Evolutionary conservation across 2,888 invertebrate genomes (phyloP).

Genomic region (Dorcus parallelipipedus): DNA sequence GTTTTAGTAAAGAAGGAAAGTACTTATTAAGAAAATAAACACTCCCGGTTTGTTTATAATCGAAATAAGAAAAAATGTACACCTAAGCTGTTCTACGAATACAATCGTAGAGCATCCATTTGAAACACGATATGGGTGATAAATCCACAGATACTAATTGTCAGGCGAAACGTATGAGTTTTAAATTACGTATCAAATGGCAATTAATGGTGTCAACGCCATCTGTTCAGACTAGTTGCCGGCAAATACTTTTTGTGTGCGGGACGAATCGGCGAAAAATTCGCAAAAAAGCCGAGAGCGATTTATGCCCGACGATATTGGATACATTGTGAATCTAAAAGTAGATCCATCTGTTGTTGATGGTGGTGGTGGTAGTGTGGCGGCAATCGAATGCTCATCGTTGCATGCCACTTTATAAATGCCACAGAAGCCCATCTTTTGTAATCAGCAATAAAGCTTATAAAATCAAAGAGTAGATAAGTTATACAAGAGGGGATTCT

Average conservation of each 20-base stretch:
- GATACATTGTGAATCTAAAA: slow-evolving; percentile 12
- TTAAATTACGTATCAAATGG: background rate
- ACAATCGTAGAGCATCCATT: background rate
- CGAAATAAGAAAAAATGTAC: too few species aligned
- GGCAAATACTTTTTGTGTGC: background rate
- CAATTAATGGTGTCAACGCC: background rate
- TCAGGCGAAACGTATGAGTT: background rate
- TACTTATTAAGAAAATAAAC: too few species aligned
- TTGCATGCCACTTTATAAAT: slow-evolving; percentile 12
- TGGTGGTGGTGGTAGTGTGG: background rate
- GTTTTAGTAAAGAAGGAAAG: too few species aligned
- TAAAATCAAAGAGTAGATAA: too few species aligned
- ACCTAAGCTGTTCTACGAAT: too few species aligned
- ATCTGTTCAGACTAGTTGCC: background rate
- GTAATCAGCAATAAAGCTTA: too few species aligned
- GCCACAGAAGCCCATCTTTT: background rate
- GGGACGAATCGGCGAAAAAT: background rate
- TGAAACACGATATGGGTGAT: background rate
- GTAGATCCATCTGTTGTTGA: background rate
- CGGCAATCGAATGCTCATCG: slow-evolving; percentile 18
- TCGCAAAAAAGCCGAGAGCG: slow-evolving; percentile 1
- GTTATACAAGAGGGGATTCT: too few species aligned
- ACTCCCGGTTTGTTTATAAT: too few species aligned
- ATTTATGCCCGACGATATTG: background rate
- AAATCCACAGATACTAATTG: background rate